A percentile compares a stretch with the other conserved stretches of the same genome.
phyloP scores from a whole-genome alignment of 2,888 invertebrate genomes.

The Papilio gigon region DNA sequence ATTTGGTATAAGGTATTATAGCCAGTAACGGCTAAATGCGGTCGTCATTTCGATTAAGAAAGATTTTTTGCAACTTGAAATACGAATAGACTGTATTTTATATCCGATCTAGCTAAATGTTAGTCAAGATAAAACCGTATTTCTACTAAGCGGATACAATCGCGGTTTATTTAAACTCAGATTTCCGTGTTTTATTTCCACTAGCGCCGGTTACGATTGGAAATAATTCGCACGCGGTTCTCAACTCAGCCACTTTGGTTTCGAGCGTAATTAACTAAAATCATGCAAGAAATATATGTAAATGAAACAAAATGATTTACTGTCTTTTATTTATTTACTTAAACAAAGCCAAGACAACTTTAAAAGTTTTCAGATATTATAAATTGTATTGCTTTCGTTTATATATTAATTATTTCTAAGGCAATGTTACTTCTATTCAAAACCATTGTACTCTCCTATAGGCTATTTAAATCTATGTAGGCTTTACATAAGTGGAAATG shows the following conservation, averaged over 20 bases:
- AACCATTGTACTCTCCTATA: neutral
- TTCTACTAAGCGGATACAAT: too few relatives aligned
- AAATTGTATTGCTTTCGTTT: neutral
- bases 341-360: neutral
- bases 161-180: too few relatives aligned
- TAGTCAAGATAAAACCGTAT: too few relatives aligned
- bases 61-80: too few relatives aligned
- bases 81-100: too few relatives aligned
- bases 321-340: neutral
- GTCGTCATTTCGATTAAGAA: neutral
- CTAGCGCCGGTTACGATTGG: neutral
- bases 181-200: neutral
- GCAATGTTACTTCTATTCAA: neutral
- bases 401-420: neutral
- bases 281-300: neutral
- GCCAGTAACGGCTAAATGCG: neutral
- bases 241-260: neutral
- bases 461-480: neutral
- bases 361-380: neutral
- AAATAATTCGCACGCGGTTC: neutral
- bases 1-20: slow-evolving; percentile 5
- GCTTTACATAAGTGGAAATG: neutral
- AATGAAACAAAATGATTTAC: neutral
- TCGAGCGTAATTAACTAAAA: neutral
- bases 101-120: too few relatives aligned